Conservation (phyloP, 2,888 invertebrate species). For the Corbicula japonica region DNA sequence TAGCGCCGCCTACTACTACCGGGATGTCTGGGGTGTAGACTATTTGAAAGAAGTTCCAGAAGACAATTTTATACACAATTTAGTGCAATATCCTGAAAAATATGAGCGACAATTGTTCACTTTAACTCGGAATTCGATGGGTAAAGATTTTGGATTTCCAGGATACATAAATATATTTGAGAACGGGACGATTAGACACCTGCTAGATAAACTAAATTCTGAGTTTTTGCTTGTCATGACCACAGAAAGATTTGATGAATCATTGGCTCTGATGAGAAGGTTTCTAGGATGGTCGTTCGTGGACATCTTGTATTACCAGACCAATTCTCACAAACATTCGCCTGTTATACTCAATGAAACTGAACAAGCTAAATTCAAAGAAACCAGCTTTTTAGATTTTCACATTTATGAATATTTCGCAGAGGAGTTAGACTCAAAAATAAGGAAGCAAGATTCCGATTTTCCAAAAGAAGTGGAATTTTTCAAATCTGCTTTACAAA, state of each 20-base stretch:
- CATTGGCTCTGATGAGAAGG: constrained; percentile 45
- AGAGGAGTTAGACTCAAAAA: constrained; percentile 10
- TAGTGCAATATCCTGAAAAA: constrained; percentile 27
- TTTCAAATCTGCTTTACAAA: too few relatives aligned
- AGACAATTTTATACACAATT: constrained; percentile 21
- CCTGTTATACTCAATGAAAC: not conserved
- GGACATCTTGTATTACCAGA: constrained; percentile 39
- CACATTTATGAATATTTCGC: constrained; percentile 41
- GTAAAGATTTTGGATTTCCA: constrained; percentile 51
- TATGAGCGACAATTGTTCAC: constrained; percentile 36
- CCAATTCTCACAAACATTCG: constrained; percentile 27
- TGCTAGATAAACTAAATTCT: constrained; percentile 15
- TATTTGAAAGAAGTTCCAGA: constrained; percentile 21
- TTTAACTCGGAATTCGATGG: constrained; percentile 48
- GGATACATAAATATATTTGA: not conserved
- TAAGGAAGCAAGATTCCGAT: not conserved
- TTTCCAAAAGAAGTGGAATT: constrained; percentile 8
- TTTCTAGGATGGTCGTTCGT: constrained; percentile 51
- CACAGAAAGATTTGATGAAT: constrained; percentile 56
- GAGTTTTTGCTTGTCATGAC: constrained; percentile 49
- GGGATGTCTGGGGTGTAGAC: constrained; percentile 3
- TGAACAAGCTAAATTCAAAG: constrained; percentile 17
- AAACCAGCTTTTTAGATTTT: constrained; percentile 26
- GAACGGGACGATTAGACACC: constrained; percentile 28
- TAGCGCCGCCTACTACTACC: constrained; percentile 38